These are phyloP conservation scores for Promerops cafer DNA, from an alignment of 2,113 vertebrate genomes.

Conservation along the genomic window DNA sequence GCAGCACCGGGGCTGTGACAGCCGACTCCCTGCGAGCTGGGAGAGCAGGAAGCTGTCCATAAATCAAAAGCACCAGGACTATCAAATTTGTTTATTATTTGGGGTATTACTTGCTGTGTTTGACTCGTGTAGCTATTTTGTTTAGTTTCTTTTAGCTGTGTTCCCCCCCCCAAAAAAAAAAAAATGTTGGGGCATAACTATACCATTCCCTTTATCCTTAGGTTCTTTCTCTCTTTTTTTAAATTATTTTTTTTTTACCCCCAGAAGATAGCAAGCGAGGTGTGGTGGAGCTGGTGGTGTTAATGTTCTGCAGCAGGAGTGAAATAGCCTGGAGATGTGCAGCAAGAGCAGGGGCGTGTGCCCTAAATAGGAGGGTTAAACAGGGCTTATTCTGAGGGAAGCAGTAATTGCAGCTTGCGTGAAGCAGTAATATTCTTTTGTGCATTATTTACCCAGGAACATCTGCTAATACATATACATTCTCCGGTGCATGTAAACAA, in stretches of 20 bases:
- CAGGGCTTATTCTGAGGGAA: slow-evolving; percentile 34
- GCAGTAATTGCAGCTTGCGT: slow-evolving; percentile 36
- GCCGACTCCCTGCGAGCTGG: not conserved
- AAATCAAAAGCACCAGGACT: not conserved
- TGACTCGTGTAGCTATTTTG: not conserved
- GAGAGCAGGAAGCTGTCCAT: not conserved
- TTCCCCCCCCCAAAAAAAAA: not conserved
- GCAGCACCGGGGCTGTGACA: not conserved
- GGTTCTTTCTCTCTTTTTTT: not conserved
- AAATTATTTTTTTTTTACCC: not conserved
- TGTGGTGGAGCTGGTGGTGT: slow-evolving; percentile 14
- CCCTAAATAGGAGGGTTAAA: slow-evolving; percentile 48
- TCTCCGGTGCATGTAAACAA: slow-evolving; percentile 64
- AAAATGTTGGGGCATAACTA: not conserved
- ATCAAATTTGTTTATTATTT: slow-evolving; percentile 11
- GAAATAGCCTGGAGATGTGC: slow-evolving; percentile 37
- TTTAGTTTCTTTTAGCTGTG: not conserved
- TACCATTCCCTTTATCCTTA: not conserved
- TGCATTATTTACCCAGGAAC: slow-evolving; percentile 70
- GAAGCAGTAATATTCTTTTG: slow-evolving; percentile 32
- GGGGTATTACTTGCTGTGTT: not conserved
- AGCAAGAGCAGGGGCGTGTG: not conserved
- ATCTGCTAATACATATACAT: slow-evolving; percentile 68
- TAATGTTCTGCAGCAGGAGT: slow-evolving; percentile 48
- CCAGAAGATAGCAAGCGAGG: not conserved